These are phyloP conservation scores for Agrotis segetum DNA, from an alignment of 2,888 invertebrate species.

Conservation along the genomic window DNA sequence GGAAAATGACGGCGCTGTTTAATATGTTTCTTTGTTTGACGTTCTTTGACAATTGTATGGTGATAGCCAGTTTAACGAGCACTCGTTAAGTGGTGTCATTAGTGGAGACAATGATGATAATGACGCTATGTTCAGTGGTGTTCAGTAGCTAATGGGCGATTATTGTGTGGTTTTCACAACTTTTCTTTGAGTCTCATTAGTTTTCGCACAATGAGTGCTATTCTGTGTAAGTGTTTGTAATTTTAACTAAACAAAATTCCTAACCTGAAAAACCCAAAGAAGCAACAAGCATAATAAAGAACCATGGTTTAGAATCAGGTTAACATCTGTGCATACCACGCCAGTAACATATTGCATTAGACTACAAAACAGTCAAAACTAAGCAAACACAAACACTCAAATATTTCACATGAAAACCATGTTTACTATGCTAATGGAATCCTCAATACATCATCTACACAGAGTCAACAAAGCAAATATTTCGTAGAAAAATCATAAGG, in stretches of 20 bases:
- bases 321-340: neutral
- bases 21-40: constrained; percentile 48
- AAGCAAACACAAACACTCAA: constrained; percentile 37
- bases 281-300: neutral
- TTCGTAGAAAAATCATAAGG: constrained; percentile 61
- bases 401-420: constrained; percentile 47
- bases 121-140: constrained; percentile 46
- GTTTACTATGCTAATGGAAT: constrained; percentile 62
- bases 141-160: constrained; percentile 53
- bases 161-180: constrained; percentile 50
- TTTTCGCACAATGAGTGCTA: constrained; percentile 38
- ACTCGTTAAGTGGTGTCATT: constrained; percentile 52
- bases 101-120: constrained; percentile 50
- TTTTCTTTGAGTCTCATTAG: constrained; percentile 37
- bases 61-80: constrained; percentile 54
- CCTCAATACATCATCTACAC: constrained; percentile 53
- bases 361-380: constrained; percentile 27
- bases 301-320: neutral
- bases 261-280: neutral
- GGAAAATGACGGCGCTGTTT: constrained; percentile 40
- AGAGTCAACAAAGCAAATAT: constrained; percentile 54
- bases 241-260: neutral
- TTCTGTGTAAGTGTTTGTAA: constrained; percentile 18
- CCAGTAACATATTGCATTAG: constrained; percentile 36
- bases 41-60: constrained; percentile 53